Evolutionary conservation across 1,140 invertebrate genomes (phyloP).

Genomic region (Saccostrea cuccullata): DNA sequence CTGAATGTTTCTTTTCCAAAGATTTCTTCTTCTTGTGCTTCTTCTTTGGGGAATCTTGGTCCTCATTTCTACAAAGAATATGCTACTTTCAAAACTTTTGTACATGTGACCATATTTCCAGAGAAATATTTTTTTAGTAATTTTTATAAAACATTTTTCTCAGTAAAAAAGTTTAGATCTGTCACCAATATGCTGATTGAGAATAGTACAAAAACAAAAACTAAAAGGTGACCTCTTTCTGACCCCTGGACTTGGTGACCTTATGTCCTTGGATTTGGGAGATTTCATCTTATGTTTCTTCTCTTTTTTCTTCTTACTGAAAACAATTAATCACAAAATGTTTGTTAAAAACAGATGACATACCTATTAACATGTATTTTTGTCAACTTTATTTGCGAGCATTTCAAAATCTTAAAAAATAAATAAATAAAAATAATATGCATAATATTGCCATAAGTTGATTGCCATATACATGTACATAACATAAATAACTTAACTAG

Average conservation of each 20-base stretch:
- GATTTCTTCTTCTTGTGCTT: constrained; percentile 66
- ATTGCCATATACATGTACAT: too few relatives aligned
- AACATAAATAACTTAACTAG: too few relatives aligned
- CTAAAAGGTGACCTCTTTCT: constrained; percentile 32
- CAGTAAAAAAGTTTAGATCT: background rate
- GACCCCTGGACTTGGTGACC: constrained; percentile 50
- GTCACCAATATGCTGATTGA: background rate
- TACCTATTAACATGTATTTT: too few relatives aligned
- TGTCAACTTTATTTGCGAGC: too few relatives aligned
- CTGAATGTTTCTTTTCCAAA: constrained; percentile 48
- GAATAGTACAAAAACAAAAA: background rate
- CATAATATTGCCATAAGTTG: too few relatives aligned
- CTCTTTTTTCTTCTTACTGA: constrained; percentile 56
- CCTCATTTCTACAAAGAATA: background rate
- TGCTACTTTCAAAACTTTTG: too few relatives aligned
- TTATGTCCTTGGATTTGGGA: constrained; percentile 49
- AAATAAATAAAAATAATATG: too few relatives aligned
- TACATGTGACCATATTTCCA: too few relatives aligned
- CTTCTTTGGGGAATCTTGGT: constrained; percentile 55
- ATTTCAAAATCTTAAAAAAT: too few relatives aligned
- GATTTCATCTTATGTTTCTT: constrained; percentile 53
- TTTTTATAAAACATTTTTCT: too few relatives aligned
- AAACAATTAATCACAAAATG: background rate
- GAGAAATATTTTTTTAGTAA: too few relatives aligned
- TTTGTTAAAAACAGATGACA: too few relatives aligned